A percentile compares a stretch with the other conserved stretches of the same genome.
Conservation (phyloP, 2,113 vertebrate species). For the Pogonocichla stellata region DNA sequence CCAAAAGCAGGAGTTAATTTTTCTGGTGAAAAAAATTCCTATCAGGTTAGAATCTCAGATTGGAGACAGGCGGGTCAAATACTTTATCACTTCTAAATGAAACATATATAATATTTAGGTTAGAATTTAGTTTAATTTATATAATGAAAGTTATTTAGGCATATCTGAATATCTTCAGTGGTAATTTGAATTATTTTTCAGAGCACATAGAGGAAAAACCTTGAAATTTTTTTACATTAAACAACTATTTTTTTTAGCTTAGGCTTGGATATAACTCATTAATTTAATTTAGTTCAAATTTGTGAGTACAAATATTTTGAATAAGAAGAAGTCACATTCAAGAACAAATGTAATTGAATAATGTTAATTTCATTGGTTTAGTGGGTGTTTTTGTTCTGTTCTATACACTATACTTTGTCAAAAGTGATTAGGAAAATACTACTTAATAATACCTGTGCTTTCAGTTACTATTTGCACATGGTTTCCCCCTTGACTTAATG, state of each 20-base stretch:
- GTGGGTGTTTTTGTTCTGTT: neutral
- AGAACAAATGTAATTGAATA: neutral
- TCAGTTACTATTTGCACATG: neutral
- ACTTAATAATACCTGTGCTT: neutral
- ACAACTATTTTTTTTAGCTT: rapidly evolving
- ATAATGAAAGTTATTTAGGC: neutral
- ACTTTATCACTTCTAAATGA: neutral
- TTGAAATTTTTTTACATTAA: neutral
- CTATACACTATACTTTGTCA: neutral
- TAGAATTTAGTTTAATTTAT: neutral
- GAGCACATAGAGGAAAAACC: neutral
- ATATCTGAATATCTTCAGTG: neutral
- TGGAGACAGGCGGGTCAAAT: neutral
- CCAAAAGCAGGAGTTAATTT: neutral
- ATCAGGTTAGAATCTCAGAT: neutral
- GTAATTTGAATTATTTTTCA: neutral
- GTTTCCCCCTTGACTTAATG: neutral
- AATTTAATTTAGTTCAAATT: neutral
- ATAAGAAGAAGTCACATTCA: neutral
- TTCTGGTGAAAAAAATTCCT: neutral
- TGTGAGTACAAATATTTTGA: neutral
- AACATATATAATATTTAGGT: neutral
- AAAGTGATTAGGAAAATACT: neutral
- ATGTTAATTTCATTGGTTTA: neutral
- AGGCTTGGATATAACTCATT: neutral